Conservation (phyloP, 2,888 invertebrate species). For the Drosophila peninsularis region DNA sequence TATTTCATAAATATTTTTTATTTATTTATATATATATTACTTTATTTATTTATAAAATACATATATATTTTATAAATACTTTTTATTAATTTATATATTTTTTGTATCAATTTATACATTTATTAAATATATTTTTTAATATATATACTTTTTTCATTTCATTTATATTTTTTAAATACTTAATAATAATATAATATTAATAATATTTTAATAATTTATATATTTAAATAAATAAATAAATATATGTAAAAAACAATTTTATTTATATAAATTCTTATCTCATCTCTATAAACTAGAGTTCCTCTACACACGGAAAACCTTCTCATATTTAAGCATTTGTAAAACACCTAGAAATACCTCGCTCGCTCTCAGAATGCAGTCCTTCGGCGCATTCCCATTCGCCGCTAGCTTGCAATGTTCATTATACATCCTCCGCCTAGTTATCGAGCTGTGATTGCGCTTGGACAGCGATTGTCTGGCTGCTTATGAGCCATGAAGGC, state of each 20-base stretch:
- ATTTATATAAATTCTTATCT: too few relatives aligned
- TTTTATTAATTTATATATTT: too few relatives aligned
- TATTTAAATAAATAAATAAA: too few relatives aligned
- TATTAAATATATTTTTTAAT: not conserved
- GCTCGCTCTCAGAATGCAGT: not conserved
- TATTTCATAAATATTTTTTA: too few relatives aligned
- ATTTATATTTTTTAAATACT: not conserved
- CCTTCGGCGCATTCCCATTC: not conserved
- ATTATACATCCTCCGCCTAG: constrained; percentile 34
- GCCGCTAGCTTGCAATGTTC: constrained; percentile 15
- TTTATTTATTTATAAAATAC: too few relatives aligned
- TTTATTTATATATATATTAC: too few relatives aligned
- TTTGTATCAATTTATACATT: too few relatives aligned
- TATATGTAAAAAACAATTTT: too few relatives aligned
- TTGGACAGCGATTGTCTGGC: constrained; percentile 34
- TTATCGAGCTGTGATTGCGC: constrained; percentile 46
- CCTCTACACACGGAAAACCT: not conserved
- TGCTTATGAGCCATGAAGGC: constrained; percentile 74
- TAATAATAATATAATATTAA: not conserved
- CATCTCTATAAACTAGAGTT: not conserved
- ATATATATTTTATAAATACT: too few relatives aligned
- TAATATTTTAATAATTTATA: not conserved
- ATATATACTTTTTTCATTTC: not conserved
- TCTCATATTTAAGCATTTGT: not conserved
- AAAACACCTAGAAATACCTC: not conserved